Evolutionary conservation across 2,888 invertebrate genomes (phyloP).

Genomic region (Caenorhabditis japonica): DNA sequence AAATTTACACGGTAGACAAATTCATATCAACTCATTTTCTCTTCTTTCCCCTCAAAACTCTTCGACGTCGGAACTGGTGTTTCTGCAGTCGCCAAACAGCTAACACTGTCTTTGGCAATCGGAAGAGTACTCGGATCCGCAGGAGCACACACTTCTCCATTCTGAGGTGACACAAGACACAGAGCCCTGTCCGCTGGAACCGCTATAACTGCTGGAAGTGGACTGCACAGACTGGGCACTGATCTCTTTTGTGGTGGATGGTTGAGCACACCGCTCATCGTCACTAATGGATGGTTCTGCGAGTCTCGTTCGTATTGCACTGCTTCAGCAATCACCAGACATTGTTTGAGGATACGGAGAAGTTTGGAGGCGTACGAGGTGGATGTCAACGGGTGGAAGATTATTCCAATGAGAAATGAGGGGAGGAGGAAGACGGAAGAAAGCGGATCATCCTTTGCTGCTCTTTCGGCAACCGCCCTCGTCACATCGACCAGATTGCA

Average conservation of each 20-base stretch:
- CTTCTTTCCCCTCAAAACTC: background rate
- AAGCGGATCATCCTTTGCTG: background rate
- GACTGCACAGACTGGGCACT: constrained; percentile 11
- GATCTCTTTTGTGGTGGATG: background rate
- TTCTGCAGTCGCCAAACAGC: no score
- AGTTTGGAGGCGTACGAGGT: constrained; percentile 5
- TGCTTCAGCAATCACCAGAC: constrained; percentile 17
- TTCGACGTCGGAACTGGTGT: no score
- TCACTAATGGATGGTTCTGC: constrained; percentile 14
- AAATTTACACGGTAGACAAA: background rate
- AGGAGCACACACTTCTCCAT: no score
- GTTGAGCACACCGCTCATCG: constrained; percentile 2
- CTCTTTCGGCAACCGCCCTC: background rate
- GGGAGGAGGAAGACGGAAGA: constrained; percentile 13
- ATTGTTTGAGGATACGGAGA: constrained; percentile 15
- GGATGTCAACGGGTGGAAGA: constrained; percentile 9
- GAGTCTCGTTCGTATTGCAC: constrained; percentile 21
- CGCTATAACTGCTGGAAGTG: no score
- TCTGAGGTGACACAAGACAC: no score
- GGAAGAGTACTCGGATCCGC: no score
- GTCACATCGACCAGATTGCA: background rate
- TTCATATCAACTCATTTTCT: no score
- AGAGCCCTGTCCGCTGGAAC: no score
- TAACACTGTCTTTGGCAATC: no score
- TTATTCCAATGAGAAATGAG: background rate